Base-by-base conservation (phyloP, 1,140 invertebrate species). In the Drosophila serrata region DNA sequence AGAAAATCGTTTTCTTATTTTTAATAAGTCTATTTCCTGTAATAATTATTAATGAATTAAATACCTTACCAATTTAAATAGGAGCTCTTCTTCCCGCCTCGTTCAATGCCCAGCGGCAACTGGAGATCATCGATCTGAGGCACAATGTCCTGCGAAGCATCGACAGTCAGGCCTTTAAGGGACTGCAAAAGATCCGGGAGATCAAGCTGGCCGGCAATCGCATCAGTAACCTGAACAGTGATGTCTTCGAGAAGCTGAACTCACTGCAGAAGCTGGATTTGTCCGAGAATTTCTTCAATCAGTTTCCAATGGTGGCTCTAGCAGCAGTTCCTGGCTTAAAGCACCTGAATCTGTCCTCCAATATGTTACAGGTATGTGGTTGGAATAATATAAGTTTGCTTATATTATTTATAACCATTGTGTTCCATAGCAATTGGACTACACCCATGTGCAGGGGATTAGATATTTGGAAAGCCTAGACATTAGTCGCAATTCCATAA, bases 401-500 rank as follows among this genome's bases (percentile, higher is more conserved):
- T 6, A 6, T 2, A 6, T 48, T 24, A 15, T 15, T 8, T 0
- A 13, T 37, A 24, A 40, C 33, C 31, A 11, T 29, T 56, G 0
- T 45, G 13, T 55, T 31, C 6, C 29, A 0, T 9, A 92, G 95
- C 95, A 92, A 93, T 94, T 96, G 91, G 96, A 95, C 87, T 95
- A 94, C 79, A 94, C 93, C 12, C 94, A 97, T 81, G 93, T 97
- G 57, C 94, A 94, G 58, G 93, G 95, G 6, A 91, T 97, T 49
- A 93, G 93, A 1, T 94, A 94, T 2, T 91, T 98, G 15, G 95
- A 97, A 93, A 94, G 95, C 17, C 91, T 98, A 64, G 97, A 98
- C 92, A 92, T 98, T 15, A 97, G 96, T 77, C 94, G 97, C 59
- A 98, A 98, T 82, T 96, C 95, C 77, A 95, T 98, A 13, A 96